Evolutionary conservation across 2,113 vertebrate genomes (phyloP).

Genomic region (Delphinus delphis): DNA sequence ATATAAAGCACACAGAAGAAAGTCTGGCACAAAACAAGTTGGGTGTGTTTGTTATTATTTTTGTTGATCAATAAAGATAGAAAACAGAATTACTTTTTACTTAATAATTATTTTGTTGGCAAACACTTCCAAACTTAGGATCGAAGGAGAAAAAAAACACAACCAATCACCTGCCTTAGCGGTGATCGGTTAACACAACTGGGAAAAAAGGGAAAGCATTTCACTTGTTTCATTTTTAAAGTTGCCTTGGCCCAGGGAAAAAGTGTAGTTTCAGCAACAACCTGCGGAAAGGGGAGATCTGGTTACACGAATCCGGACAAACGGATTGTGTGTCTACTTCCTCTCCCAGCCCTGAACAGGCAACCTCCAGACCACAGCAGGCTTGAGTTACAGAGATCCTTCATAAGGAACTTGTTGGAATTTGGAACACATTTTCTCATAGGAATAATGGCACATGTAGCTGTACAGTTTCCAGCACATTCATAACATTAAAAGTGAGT

Average conservation of each 20-base stretch:
- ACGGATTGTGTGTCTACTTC: background rate
- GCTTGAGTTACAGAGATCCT: conserved; percentile 34
- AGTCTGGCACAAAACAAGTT: background rate
- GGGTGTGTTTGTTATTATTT: background rate
- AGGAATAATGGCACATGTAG: background rate
- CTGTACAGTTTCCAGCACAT: background rate
- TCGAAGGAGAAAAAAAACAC: background rate
- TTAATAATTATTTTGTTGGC: background rate
- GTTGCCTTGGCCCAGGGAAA: background rate
- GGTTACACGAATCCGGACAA: background rate
- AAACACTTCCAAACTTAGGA: background rate
- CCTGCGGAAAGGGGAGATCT: background rate
- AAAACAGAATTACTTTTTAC: background rate
- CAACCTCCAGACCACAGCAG: background rate
- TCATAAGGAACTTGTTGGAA: background rate
- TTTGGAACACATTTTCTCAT: background rate
- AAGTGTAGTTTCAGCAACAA: background rate
- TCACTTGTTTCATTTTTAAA: background rate
- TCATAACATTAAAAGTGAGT: background rate
- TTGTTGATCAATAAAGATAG: background rate
- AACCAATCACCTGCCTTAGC: background rate
- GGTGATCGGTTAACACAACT: background rate
- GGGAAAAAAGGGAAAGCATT: background rate
- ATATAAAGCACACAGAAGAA: background rate
- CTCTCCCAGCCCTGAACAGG: background rate